These are phyloP conservation scores for Porites australiensis DNA, from an alignment of 64 coral and sea anemone genomes.

Conservation along the genomic window DNA sequence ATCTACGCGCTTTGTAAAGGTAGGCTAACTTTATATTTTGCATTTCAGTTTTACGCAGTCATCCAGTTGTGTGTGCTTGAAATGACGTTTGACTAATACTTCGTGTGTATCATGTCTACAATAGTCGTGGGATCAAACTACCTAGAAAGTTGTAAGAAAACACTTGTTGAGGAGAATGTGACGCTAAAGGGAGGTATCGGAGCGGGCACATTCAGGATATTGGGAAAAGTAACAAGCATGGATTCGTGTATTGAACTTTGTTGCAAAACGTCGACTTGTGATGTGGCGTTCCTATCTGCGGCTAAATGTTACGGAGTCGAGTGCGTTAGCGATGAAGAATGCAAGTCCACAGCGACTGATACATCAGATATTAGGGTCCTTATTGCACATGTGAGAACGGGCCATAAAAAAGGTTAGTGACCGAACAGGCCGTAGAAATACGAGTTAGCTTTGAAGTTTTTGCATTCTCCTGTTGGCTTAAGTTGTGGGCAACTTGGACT, in stretches of 20 bases:
- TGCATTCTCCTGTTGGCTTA: neutral
- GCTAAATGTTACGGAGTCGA: constrained; percentile 98
- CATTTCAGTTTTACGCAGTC: neutral
- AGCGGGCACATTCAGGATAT: constrained; percentile 95
- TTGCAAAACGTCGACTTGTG: constrained; percentile 92
- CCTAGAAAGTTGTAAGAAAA: constrained; percentile 94
- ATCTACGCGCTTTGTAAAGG: constrained; percentile 13
- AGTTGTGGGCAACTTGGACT: neutral
- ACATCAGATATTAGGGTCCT: constrained; percentile 98
- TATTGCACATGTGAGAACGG: constrained; percentile 95
- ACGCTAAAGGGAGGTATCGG: constrained; percentile 96
- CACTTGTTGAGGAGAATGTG: constrained; percentile 97
- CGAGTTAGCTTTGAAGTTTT: neutral
- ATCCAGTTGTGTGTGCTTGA: constrained; percentile 23
- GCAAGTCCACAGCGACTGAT: constrained; percentile 95
- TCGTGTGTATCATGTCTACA: constrained; percentile 20
- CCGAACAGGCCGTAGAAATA: neutral
- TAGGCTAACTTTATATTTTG: neutral
- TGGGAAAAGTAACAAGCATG: constrained; percentile 97
- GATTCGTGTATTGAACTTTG: constrained; percentile 99
- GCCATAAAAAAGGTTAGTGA: constrained; percentile 94
- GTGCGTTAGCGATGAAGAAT: constrained; percentile 98
- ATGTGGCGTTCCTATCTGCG: constrained; percentile 97
- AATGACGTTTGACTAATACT: constrained; percentile 7
- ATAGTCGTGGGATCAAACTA: constrained; percentile 52